phyloP scores from a whole-genome alignment of 2,113 vertebrate species.

The Spilogale gracilis region DNA sequence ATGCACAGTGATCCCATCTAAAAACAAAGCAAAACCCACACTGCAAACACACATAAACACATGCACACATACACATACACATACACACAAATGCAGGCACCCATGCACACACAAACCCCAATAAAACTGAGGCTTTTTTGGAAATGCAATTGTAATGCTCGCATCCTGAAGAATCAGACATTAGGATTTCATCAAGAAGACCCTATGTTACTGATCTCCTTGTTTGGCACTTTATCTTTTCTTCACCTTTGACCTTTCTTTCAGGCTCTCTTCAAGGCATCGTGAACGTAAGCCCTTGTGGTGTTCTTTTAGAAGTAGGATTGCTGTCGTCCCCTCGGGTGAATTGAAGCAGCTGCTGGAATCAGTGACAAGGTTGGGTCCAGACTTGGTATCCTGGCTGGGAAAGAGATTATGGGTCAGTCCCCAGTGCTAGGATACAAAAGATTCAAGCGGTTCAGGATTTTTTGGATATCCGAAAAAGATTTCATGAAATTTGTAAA shows the following conservation, averaged over 20 bases:
- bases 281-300: conserved; percentile 93
- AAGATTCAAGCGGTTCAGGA: conserved; percentile 93
- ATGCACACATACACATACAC: not conserved
- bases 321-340: conserved; percentile 92
- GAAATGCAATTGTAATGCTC: conserved; percentile 90
- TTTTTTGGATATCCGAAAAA: conserved; percentile 95
- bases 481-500: conserved; percentile 95
- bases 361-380: conserved; percentile 94
- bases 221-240: conserved; percentile 98
- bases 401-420: conserved; percentile 97
- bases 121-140: conserved; percentile 90
- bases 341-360: conserved; percentile 95
- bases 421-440: conserved; percentile 92
- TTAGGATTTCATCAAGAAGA: conserved; percentile 91
- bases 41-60: not conserved
- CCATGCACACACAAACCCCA: conserved; percentile 53
- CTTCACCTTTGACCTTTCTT: conserved; percentile 96
- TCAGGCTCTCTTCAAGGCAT: conserved; percentile 94
- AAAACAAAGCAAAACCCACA: conserved; percentile 88
- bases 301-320: conserved; percentile 95
- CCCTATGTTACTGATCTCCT: conserved; percentile 95
- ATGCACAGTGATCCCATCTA: conserved; percentile 92
- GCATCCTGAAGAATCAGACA: conserved; percentile 87
- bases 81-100: conserved; percentile 60
- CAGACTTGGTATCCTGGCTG: conserved; percentile 94